These are phyloP conservation scores for Xyliphius kryptos DNA, from an alignment of 2,113 vertebrate species.

Conservation along the genomic window DNA sequence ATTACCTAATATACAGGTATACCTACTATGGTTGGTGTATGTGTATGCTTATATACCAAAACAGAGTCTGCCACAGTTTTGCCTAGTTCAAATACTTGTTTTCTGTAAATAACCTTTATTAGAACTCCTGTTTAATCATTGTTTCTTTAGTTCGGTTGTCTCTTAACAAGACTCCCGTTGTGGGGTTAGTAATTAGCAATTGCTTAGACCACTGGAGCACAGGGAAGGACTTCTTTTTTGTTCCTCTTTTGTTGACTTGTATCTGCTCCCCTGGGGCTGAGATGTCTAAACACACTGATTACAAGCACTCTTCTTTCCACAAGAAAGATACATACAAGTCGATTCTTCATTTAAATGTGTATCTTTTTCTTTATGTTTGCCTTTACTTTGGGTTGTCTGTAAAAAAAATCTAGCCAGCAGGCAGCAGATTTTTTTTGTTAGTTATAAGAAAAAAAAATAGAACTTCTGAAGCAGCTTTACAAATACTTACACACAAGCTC, in stretches of 20 bases:
- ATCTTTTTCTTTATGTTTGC: background rate
- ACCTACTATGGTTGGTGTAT: too few relatives aligned
- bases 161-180: constrained; percentile 44
- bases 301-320: constrained; percentile 3
- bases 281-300: background rate
- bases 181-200: constrained; percentile 57
- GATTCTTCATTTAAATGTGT: background rate
- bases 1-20: too few relatives aligned
- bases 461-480: too few relatives aligned
- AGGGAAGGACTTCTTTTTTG: constrained; percentile 45
- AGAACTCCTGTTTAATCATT: constrained; percentile 47
- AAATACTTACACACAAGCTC: background rate
- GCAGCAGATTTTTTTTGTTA: too few relatives aligned
- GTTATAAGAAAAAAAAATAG: background rate
- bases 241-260: constrained; percentile 13
- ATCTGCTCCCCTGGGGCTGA: constrained; percentile 6
- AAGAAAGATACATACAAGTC: constrained; percentile 11
- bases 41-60: too few relatives aligned
- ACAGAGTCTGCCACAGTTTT: too few relatives aligned
- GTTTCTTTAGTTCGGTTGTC: constrained; percentile 32
- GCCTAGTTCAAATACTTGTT: too few relatives aligned
- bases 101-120: constrained; percentile 55
- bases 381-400: background rate
- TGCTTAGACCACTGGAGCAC: constrained; percentile 49
- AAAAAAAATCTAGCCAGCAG: too few relatives aligned